phyloP scores from a whole-genome alignment of 2,888 invertebrate genomes.

The Patella caerulea region DNA sequence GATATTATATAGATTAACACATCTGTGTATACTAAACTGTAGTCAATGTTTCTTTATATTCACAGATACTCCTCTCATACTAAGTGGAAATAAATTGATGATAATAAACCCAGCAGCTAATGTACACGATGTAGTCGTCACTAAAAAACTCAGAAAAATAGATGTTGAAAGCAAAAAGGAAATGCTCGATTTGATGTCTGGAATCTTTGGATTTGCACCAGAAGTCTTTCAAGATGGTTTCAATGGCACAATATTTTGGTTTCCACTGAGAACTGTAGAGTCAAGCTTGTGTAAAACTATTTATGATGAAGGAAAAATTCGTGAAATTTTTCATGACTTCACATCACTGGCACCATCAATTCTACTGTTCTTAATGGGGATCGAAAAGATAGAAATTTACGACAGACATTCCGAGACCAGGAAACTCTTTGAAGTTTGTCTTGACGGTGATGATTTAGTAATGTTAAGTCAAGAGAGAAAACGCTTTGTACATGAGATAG shows the following conservation, averaged over 20 bases:
- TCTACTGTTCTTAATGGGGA: conserved; percentile 61
- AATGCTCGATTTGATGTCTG: conserved; percentile 43
- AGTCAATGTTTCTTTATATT: conserved; percentile 8
- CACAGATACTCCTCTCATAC: conserved; percentile 60
- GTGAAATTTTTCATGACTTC: conserved; percentile 51
- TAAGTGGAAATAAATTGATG: conserved; percentile 57
- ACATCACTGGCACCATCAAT: conserved; percentile 52
- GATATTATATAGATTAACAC: no score
- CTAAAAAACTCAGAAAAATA: conserved; percentile 8
- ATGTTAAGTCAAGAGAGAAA: conserved; percentile 7
- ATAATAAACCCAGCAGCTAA: conserved; percentile 57
- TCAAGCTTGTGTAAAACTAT: conserved; percentile 55
- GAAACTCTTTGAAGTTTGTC: conserved; percentile 16
- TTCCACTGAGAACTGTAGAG: conserved; percentile 53
- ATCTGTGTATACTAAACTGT: background rate
- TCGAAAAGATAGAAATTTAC: conserved; percentile 54
- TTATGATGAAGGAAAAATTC: conserved; percentile 49
- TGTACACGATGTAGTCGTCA: conserved; percentile 13
- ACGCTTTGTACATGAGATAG: conserved; percentile 13
- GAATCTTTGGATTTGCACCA: conserved; percentile 45
- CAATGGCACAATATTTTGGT: conserved; percentile 63
- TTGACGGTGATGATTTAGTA: background rate
- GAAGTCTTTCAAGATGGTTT: conserved; percentile 38
- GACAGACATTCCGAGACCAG: conserved; percentile 6
- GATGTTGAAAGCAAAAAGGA: conserved; percentile 27